Conservation (phyloP, 2,888 invertebrate genomes). For the Noctua comes region DNA sequence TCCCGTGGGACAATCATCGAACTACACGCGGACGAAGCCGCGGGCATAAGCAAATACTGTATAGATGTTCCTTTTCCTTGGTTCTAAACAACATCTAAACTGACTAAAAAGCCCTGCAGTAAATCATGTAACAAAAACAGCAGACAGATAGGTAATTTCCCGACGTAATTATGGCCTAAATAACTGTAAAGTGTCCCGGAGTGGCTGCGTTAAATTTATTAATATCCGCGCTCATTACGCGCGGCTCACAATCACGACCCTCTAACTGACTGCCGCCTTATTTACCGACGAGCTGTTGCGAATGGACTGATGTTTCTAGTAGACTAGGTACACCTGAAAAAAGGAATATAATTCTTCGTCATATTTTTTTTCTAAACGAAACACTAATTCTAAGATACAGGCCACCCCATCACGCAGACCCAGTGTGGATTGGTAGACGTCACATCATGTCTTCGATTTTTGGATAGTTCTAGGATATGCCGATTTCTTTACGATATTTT, state of each 20-base stretch:
- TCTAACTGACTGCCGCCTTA: constrained; percentile 88
- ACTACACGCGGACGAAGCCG: too few relatives aligned
- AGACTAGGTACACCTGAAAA: constrained; percentile 65
- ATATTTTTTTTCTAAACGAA: not conserved
- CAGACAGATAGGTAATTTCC: constrained; percentile 71
- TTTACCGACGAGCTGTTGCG: constrained; percentile 81
- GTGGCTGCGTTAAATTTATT: constrained; percentile 81
- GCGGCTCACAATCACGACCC: constrained; percentile 82
- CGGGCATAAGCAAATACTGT: too few relatives aligned
- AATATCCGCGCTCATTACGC: constrained; percentile 83
- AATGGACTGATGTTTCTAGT: constrained; percentile 62
- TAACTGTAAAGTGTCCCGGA: constrained; percentile 81
- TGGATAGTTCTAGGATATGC: not conserved
- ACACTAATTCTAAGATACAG: not conserved
- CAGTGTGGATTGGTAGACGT: too few relatives aligned
- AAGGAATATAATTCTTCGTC: not conserved
- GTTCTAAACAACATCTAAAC: constrained; percentile 17
- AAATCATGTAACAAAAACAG: constrained; percentile 69
- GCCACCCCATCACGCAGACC: not conserved
- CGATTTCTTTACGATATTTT: not conserved
- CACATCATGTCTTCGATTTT: not conserved
- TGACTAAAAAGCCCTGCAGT: constrained; percentile 50
- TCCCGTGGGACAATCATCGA: too few relatives aligned
- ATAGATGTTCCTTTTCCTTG: not conserved
- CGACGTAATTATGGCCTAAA: constrained; percentile 81